Evolutionary conservation across 2,797 vertebrate genomes (phyloP).

Genomic region (Tamandua tetradactyla): DNA sequence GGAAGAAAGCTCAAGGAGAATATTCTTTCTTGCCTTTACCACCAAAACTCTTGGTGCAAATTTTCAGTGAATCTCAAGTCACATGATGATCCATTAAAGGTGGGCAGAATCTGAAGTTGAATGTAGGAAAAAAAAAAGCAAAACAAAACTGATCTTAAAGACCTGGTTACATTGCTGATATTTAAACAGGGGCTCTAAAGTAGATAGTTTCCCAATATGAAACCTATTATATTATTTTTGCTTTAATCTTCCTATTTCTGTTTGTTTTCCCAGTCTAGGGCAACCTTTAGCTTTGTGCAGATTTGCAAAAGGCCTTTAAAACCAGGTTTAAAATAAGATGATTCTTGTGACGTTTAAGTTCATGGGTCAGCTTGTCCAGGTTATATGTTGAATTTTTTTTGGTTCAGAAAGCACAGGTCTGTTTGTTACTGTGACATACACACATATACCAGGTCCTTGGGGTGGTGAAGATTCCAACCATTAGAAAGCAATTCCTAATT

Average conservation of each 20-base stretch:
- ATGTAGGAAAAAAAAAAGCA: background rate
- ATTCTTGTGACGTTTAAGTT: no score
- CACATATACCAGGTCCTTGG: background rate
- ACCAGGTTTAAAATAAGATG: conserved; percentile 44
- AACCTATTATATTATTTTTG: background rate
- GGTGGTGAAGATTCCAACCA: background rate
- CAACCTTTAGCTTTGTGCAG: background rate
- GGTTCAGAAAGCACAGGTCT: no score
- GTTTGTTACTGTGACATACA: no score
- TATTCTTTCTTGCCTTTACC: background rate
- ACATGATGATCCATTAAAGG: background rate
- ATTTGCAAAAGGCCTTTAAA: background rate
- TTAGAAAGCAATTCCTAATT: background rate
- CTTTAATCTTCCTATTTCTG: background rate
- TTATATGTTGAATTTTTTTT: no score
- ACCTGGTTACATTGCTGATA: background rate
- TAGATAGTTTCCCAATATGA: background rate
- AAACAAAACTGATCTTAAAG: conserved; percentile 34
- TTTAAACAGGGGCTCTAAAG: background rate
- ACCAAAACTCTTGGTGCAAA: background rate
- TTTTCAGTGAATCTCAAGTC: background rate
- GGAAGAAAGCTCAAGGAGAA: background rate
- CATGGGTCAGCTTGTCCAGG: no score
- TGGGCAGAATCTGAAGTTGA: conserved; percentile 3
- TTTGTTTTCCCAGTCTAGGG: background rate